phyloP scores from a whole-genome alignment of 2,888 invertebrate species.

The Euplagia quadripunctaria region DNA sequence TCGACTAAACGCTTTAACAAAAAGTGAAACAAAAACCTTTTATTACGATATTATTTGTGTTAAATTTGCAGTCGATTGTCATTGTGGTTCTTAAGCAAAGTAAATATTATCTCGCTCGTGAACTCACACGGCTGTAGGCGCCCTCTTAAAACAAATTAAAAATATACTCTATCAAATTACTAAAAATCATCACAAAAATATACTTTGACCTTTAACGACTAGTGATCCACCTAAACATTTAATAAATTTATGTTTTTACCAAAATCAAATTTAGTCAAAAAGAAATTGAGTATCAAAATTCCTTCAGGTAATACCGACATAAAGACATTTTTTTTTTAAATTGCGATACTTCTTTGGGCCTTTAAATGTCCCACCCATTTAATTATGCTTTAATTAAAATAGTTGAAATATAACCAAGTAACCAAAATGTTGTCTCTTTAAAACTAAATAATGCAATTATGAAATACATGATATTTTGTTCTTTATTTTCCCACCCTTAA shows the following conservation, averaged over 20 bases:
- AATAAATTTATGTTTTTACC: not conserved
- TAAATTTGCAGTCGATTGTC: not conserved
- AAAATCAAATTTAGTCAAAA: not conserved
- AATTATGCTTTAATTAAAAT: too few species aligned
- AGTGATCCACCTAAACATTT: not conserved
- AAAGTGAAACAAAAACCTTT: not conserved
- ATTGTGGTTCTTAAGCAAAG: not conserved
- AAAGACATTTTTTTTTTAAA: not conserved
- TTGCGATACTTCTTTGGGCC: not conserved
- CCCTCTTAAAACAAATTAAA: constrained; percentile 2
- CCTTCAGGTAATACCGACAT: not conserved
- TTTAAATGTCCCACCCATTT: not conserved
- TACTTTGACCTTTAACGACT: constrained; percentile 7
- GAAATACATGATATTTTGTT: too few species aligned
- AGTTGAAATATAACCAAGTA: not conserved
- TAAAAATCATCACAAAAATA: constrained; percentile 10
- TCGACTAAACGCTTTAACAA: not conserved
- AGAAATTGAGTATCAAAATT: not conserved
- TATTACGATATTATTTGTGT: not conserved
- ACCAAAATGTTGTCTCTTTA: not conserved
- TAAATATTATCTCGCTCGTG: not conserved
- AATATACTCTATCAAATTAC: constrained; percentile 7
- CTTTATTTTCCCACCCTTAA: too few species aligned
- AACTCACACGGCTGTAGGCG: not conserved
- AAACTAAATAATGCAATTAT: not conserved